Evolutionary conservation across 1,140 invertebrate species (phyloP), one percentile per base, ranked within the genome.

Genomic region (Achroia grisella): DNA sequence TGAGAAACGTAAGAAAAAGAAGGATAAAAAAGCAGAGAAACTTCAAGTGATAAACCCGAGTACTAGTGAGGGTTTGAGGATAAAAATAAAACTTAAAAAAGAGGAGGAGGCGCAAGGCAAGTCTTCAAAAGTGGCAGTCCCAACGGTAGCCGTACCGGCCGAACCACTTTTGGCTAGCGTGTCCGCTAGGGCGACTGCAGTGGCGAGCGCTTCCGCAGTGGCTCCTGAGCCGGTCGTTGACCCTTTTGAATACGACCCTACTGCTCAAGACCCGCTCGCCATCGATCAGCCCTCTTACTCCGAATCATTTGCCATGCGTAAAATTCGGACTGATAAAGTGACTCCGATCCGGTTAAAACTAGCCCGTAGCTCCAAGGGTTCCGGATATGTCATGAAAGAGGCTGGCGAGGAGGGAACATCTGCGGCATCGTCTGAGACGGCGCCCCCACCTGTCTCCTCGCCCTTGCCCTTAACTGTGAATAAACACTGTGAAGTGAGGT

Each of bases 401-500:
- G 52, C 63, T 9, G 56, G 53, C 10, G 52, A 59, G 13, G 45
- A 44, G 42, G 45, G 41, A 35, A 39, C 51, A 13, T 29, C 48
- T 32, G 41, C 52, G 40, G 39, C 48, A 23, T 42, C 62, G 5
- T 55, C 64, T 14, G 39, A 29, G 66, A 67, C 84, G 50, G 71
- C 90, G 62, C 23, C 39, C 11, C 44, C 49, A 17, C 23, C 55
- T 10, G 35, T 35, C 45, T 39, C 64, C 11, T 54, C 69, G 27
- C 48, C 66, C 63, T 76, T 84, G 56, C 77, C 91, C 56, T 82
- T 90, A 56, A 85, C 90, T 67, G 87, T 91, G 62, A 92, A 90
- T 72, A 93, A 94, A 89, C 92, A 93, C 87, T 93, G 92, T 88
- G 92, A 94, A 89, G 93, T 94, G 89, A 94, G 93, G 90, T 94